Base-by-base conservation (phyloP, 2,113 vertebrate species). In the Tetrao urogallus region DNA sequence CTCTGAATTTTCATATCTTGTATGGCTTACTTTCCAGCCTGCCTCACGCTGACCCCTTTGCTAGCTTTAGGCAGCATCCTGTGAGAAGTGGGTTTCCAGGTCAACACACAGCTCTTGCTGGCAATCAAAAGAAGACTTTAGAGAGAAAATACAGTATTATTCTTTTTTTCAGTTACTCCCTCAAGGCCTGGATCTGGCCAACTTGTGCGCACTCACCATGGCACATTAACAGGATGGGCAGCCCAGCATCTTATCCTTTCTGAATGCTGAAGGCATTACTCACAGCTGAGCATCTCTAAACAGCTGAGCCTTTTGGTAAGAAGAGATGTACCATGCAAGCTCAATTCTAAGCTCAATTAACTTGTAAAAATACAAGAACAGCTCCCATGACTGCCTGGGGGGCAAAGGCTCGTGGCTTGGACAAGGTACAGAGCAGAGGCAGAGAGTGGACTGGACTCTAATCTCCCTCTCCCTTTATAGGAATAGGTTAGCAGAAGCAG, bases 321-420 rank as follows among this genome's bases (percentile, higher is more conserved):
- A 86, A 83, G 76, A 86, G n/a, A 94, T 84, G 69, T 94, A 90
- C 81, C 90, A 88, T 79, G 60, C 76, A 57, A 81, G 86, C 34
- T 95, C 89, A 93, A 89, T 96, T 96, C 91, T 86, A 81, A 95
- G 78, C 88, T 95, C 91, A 94, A 92, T 97, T 97, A 96, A 45
- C 70, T 86, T 89, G n/a, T 80, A 71, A 88, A 95, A 93, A 91
- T 81, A 93, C 85, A 63, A 70, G 90, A 86, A 89, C 43, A 65
- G 64, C 20, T 88, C 47, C 69, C 47, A 19, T 8, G 8, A 42
- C 56, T 89, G 87, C 84, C 88, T 64, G 50, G 10, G 16, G 75
- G 80, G 20, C 42, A 92, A 69, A 89, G 69, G 45, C 18, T 65
- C 87, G 88, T 93, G 91, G 65, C 72, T 89, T 74, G 83, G 61